Evolutionary conservation across 2,888 invertebrate genomes (phyloP).

Genomic region (Cataglyphis livida): DNA sequence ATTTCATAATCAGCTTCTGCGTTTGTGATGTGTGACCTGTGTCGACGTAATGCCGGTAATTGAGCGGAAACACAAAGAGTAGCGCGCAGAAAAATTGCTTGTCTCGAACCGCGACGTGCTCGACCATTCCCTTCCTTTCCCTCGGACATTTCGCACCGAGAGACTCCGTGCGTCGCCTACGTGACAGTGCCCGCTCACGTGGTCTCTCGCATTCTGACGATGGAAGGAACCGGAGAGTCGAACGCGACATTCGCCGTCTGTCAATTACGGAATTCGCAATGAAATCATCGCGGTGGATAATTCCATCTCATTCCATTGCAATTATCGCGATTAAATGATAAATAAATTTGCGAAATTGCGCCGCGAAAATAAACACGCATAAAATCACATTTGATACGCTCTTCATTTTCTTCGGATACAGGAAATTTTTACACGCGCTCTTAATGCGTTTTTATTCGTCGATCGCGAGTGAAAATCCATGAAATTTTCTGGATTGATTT

Average conservation of each 20-base stretch:
- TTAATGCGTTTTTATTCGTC: background rate
- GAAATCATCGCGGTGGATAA: conserved; percentile 20
- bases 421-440: background rate
- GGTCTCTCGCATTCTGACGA: conserved; percentile 23
- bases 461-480: background rate
- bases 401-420: background rate
- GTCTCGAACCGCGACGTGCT: conserved; percentile 31
- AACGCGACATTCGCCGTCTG: conserved; percentile 21
- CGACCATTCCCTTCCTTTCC: conserved; percentile 25
- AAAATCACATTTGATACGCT: conserved; percentile 3
- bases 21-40: conserved; percentile 54
- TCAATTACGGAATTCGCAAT: conserved; percentile 13
- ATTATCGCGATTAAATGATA: conserved; percentile 10
- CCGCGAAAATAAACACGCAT: background rate
- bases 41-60: conserved; percentile 64
- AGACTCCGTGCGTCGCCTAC: conserved; percentile 44
- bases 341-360: conserved; percentile 31
- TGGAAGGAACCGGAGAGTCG: conserved; percentile 36
- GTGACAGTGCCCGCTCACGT: conserved; percentile 21
- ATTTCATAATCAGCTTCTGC: conserved; percentile 20
- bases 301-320: background rate
- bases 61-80: conserved; percentile 74
- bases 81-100: conserved; percentile 69
- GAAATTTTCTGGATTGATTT: background rate
- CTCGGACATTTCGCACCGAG: conserved; percentile 42